phyloP scores from a whole-genome alignment of 2,797 vertebrate genomes.

The Pipistrellus pipistrellus region DNA sequence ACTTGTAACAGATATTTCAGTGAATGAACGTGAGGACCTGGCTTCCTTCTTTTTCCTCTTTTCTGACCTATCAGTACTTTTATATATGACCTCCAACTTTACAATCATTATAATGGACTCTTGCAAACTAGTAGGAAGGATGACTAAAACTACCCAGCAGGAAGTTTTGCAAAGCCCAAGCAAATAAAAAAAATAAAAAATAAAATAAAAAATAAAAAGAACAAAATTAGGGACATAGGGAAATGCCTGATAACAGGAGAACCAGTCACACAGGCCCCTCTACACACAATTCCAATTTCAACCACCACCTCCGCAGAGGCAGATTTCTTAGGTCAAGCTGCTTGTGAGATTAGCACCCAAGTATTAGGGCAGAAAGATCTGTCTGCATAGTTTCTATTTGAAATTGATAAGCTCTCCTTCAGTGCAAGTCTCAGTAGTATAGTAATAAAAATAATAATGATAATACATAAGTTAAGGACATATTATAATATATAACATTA shows the following conservation, averaged over 20 bases:
- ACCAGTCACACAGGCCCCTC: neutral
- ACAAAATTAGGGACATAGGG: conserved; percentile 50
- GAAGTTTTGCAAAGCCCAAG: conserved; percentile 62
- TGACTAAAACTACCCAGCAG: conserved; percentile 69
- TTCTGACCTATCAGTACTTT: conserved; percentile 34
- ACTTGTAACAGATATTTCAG: neutral
- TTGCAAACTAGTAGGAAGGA: conserved; percentile 53
- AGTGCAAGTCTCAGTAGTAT: neutral
- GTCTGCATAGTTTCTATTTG: neutral
- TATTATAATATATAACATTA: neutral
- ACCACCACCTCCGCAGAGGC: neutral
- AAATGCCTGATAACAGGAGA: conserved; percentile 19
- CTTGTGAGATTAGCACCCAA: neutral
- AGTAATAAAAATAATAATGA: neutral
- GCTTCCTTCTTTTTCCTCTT: conserved; percentile 17
- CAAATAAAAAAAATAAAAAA: neutral
- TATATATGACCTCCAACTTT: conserved; percentile 21
- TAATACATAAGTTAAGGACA: neutral
- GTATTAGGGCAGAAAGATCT: neutral
- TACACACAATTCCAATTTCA: neutral
- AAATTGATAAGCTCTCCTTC: neutral
- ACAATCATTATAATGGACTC: neutral
- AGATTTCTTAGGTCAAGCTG: neutral
- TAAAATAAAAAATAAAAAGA: neutral
- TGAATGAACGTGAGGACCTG: neutral